Evolutionary conservation across 2,797 vertebrate genomes (phyloP).

Genomic region (Galaxias olidus): DNA sequence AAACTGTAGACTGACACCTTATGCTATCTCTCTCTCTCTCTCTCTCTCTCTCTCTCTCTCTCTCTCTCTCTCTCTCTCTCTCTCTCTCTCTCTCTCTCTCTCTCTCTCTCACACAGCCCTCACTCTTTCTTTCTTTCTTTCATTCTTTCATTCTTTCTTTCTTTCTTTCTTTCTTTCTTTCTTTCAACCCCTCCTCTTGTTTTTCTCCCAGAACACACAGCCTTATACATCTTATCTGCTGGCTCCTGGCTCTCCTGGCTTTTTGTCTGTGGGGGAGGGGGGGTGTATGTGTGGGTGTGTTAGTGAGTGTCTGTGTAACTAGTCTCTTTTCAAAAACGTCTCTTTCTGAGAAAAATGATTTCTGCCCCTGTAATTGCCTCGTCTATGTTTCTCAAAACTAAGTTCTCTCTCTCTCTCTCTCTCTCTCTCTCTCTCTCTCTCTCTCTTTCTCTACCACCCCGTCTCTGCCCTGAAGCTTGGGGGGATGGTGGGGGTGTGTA

Average conservation of each 20-base stretch:
- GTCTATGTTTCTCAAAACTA: slow-evolving; percentile 54
- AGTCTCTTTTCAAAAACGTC: slow-evolving; percentile 44
- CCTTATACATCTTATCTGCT: too few relatives aligned
- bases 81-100: neutral
- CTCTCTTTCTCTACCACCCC: too few relatives aligned
- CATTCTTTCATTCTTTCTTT: too few relatives aligned
- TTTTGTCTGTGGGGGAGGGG: slow-evolving; percentile 7
- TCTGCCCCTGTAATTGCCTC: slow-evolving; percentile 75
- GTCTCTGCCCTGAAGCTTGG: neutral
- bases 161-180: neutral
- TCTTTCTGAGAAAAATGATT: slow-evolving; percentile 73
- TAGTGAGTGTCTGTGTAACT: slow-evolving; percentile 24
- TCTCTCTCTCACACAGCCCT: neutral
- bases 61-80: neutral
- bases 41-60: neutral
- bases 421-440: neutral
- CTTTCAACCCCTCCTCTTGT: too few relatives aligned
- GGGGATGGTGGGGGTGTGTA: too few relatives aligned
- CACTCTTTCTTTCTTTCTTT: too few relatives aligned
- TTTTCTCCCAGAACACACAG: too few relatives aligned
- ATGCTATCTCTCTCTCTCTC: neutral
- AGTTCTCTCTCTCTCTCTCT: slow-evolving; percentile 7
- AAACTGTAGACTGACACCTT: too few relatives aligned
- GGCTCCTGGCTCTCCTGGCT: neutral
- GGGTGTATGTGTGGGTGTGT: slow-evolving; percentile 5